Percentiles rank a stretch among this genome's conserved stretches.
Conservation (phyloP, 2,113 vertebrate genomes). For the Callorhinus ursinus region DNA sequence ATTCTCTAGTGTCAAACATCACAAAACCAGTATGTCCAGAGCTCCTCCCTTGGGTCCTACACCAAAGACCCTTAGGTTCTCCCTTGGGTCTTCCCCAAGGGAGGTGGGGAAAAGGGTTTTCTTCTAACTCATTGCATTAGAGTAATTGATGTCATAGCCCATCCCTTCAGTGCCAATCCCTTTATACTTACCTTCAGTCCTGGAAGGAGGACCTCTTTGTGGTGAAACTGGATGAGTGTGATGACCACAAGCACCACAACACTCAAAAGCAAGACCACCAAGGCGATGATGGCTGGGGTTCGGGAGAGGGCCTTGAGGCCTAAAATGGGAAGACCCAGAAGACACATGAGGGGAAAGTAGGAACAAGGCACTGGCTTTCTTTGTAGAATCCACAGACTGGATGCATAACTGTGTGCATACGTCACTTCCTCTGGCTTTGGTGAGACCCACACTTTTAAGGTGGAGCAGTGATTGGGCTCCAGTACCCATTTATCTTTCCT, state of each 20-base stretch:
- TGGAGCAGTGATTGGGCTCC: accelerated
- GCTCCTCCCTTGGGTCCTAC: neutral
- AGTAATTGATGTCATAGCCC: neutral
- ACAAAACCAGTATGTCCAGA: neutral
- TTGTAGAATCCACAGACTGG: no score
- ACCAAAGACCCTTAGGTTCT: neutral
- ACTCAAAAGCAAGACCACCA: slow-evolving; percentile 89
- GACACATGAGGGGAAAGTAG: neutral
- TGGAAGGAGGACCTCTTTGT: slow-evolving; percentile 85
- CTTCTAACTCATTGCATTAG: neutral
- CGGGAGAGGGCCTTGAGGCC: slow-evolving; percentile 85
- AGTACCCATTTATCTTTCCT: neutral
- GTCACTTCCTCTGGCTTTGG: neutral
- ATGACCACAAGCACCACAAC: slow-evolving; percentile 91
- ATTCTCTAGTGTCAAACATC: neutral
- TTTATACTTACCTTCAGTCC: slow-evolving; percentile 89
- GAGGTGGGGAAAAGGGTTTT: neutral
- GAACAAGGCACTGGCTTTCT: neutral
- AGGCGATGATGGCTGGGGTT: slow-evolving; percentile 85
- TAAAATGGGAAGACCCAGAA: slow-evolving; percentile 57
- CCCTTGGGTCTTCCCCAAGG: neutral
- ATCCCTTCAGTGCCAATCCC: neutral
- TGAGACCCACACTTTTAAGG: neutral
- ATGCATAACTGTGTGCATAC: accelerated
- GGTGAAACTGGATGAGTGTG: slow-evolving; percentile 90